Percentiles rank a stretch among this genome's conserved stretches.
Evolutionary conservation across 2,888 invertebrate genomes (phyloP).

Genomic region (Lochmaea crataegi): DNA sequence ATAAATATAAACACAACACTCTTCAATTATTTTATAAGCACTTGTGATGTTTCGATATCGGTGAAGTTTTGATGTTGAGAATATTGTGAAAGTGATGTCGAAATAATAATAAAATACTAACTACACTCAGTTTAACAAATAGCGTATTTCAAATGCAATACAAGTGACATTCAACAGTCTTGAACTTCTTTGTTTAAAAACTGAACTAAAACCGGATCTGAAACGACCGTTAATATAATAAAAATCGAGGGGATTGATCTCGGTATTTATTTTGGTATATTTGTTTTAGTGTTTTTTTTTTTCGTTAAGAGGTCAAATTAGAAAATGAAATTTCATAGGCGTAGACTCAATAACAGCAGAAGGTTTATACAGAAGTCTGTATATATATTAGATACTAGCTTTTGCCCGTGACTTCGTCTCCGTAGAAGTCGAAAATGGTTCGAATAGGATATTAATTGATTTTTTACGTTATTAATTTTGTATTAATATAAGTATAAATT

Average conservation of each 20-base stretch:
- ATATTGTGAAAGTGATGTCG: constrained; percentile 3
- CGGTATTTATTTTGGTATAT: not conserved
- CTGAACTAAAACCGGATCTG: constrained; percentile 21
- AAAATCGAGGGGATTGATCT: not conserved
- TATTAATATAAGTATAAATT: too few relatives aligned
- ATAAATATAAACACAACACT: not conserved
- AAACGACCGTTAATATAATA: not conserved
- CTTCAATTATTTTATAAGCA: not conserved
- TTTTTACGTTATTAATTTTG: too few relatives aligned
- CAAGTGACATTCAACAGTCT: not conserved
- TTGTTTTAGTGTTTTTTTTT: not conserved
- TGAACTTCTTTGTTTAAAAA: constrained; percentile 10
- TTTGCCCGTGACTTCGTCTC: too few relatives aligned
- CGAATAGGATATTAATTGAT: too few relatives aligned
- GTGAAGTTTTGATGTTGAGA: too few relatives aligned
- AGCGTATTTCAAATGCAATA: not conserved
- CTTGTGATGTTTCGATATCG: too few relatives aligned
- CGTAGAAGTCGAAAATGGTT: too few relatives aligned
- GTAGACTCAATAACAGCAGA: too few relatives aligned
- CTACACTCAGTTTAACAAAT: not conserved
- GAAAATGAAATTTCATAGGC: not conserved
- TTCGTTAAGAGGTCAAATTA: not conserved
- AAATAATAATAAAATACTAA: not conserved
- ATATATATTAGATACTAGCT: too few relatives aligned
- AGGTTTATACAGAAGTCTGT: too few relatives aligned